These are phyloP conservation scores for Malurus melanocephalus DNA, from an alignment of 2,113 vertebrate species.

Conservation along the genomic window DNA sequence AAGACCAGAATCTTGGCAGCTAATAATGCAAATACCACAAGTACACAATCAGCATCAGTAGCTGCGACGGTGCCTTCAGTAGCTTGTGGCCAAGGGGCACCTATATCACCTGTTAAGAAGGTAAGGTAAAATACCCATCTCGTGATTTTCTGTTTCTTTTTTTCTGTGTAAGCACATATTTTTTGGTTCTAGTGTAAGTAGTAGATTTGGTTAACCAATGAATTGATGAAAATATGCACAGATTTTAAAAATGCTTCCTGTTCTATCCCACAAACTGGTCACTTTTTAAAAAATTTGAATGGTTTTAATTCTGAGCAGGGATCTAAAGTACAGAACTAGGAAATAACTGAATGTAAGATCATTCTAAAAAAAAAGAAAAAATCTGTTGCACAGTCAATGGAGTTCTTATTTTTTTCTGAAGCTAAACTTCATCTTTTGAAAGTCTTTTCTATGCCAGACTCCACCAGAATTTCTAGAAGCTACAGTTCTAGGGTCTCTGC, in stretches of 20 bases:
- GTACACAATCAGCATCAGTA: slow-evolving; percentile 69
- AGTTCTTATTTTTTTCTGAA: neutral
- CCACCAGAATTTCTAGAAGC: neutral
- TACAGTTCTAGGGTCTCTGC: neutral
- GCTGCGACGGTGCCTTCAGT: slow-evolving; percentile 78
- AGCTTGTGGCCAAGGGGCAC: slow-evolving; percentile 84
- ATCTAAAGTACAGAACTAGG: neutral
- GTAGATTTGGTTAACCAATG: neutral
- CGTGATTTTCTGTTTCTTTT: neutral
- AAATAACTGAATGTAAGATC: neutral
- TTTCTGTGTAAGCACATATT: neutral
- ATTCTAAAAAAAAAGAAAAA: neutral
- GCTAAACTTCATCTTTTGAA: neutral
- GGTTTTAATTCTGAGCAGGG: neutral
- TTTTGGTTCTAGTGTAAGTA: neutral
- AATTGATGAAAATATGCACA: neutral
- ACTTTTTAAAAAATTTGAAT: neutral
- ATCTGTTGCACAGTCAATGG: neutral
- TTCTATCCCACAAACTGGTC: neutral
- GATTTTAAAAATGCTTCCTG: neutral
- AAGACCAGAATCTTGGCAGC: slow-evolving; percentile 84
- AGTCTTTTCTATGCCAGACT: neutral
- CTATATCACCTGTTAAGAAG: slow-evolving; percentile 93
- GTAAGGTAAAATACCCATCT: slow-evolving; percentile 69
- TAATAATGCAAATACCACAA: slow-evolving; percentile 77